Conservation (phyloP, 2,797 vertebrate genomes). For the Parauchenoglanis ngamensis region DNA sequence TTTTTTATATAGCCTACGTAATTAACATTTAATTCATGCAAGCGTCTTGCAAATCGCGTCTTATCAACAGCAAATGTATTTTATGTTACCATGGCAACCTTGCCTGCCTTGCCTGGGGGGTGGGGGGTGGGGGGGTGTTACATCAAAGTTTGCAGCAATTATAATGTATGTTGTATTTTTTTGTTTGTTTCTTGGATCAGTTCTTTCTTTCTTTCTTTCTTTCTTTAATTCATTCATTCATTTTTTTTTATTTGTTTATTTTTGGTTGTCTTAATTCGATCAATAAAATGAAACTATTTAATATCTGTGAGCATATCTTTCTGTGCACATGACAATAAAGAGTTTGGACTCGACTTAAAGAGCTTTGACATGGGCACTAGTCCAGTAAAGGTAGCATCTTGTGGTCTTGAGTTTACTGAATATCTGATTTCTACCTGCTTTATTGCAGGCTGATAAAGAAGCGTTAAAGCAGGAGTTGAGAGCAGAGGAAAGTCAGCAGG, state of each 20-base stretch:
- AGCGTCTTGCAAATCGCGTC: neutral
- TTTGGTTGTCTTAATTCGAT: neutral
- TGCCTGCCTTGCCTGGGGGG: neutral
- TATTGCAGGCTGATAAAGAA: slow-evolving; percentile 2
- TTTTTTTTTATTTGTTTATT: neutral
- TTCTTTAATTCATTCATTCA: neutral
- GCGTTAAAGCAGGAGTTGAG: neutral
- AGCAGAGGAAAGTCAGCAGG: slow-evolving; percentile 21
- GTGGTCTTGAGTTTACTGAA: neutral
- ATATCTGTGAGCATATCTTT: neutral
- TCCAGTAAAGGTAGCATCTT: neutral
- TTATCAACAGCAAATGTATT: neutral
- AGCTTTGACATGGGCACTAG: neutral
- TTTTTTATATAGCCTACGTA: neutral
- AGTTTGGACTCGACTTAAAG: neutral
- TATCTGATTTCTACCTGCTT: slow-evolving; percentile 1
- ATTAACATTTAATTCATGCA: neutral
- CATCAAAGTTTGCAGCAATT: neutral
- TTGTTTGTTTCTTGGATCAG: neutral
- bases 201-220: neutral
- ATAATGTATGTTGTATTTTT: neutral
- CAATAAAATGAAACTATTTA: neutral
- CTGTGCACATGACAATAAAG: neutral
- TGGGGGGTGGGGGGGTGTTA: neutral
- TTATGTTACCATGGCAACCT: neutral